Evolutionary conservation across 2,888 invertebrate species (phyloP).

Genomic region (Diplolepis rosae): DNA sequence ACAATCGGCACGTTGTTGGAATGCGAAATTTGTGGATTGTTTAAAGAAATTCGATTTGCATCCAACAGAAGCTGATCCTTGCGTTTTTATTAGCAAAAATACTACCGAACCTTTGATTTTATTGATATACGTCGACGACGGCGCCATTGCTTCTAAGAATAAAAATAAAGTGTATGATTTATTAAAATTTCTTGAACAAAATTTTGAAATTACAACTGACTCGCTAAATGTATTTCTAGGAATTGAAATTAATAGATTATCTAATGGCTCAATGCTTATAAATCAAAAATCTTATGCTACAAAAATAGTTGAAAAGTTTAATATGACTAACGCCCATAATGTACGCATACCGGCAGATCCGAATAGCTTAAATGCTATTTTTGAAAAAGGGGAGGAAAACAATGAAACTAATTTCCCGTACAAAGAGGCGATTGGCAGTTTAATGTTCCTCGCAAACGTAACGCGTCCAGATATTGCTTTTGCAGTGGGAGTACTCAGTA

Average conservation of each 20-base stretch:
- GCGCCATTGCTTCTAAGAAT: no score
- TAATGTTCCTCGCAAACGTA: slow-evolving; percentile 28
- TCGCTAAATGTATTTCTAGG: slow-evolving; percentile 33
- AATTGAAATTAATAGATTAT: slow-evolving; percentile 35
- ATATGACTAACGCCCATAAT: slow-evolving; percentile 31
- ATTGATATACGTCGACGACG: no score
- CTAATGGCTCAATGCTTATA: slow-evolving; percentile 33
- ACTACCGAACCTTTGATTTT: no score
- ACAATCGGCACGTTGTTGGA: no score
- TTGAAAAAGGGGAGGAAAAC: slow-evolving; percentile 16
- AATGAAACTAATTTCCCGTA: slow-evolving; percentile 31
- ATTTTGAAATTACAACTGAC: slow-evolving; percentile 32
- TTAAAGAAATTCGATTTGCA: no score
- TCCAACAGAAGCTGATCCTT: no score
- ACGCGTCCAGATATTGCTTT: slow-evolving; percentile 34
- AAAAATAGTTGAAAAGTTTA: slow-evolving; percentile 36
- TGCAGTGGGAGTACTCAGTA: no score
- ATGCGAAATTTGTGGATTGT: no score
- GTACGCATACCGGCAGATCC: slow-evolving; percentile 35
- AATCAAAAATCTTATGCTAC: slow-evolving; percentile 38
- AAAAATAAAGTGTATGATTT: no score
- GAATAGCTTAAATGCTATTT: slow-evolving; percentile 31
- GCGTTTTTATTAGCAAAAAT: no score
- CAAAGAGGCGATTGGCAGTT: slow-evolving; percentile 33
- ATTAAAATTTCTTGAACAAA: slow-evolving; percentile 29